Evolutionary conservation across 1,140 invertebrate genomes (phyloP), one percentile per base, ranked within the genome.

Genomic region (Physella acuta): DNA sequence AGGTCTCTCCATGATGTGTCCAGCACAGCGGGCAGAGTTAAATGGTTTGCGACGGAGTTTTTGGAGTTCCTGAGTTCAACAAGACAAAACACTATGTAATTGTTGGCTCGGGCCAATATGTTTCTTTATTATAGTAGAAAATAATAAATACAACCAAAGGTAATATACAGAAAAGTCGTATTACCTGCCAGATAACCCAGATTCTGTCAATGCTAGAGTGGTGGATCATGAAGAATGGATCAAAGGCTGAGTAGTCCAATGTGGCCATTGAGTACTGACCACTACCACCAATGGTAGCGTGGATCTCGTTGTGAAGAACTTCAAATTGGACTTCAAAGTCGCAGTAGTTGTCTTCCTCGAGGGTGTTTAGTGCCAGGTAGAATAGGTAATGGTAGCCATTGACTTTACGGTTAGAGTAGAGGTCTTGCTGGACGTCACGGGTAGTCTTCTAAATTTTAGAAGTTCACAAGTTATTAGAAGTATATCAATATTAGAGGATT

Each of bases 241-340:
- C 74, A 59, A 71, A 76, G 44, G 74, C 72, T 0, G 74, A 71
- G 59, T 64, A 76, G n/a, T 76, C 68, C 64, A 76, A 69, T 17
- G 72, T 71, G 34, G 70, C 63, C 66, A 76, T 61, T n/a, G 72
- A 70, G 60, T 70, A 71, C 0, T 26, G 53, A 2, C 61, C 28
- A 4, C 24, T 31, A 2, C 74, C 74, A 8, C 74, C 74, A 11
- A 76, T 51, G 26, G 69, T 63, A 49, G 39, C 55, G 70, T 76
- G 74, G 30, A 76, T 65, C 8, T 62, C 59, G 70, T 76, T 73
- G 70, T 76, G 74, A 14, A 76, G 52, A 59, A 76, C 63, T 60
- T 76, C 74, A 34, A 70, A 71, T 59, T 73, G 72, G 14, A 76
- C 61, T 36, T 71, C 71, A 59, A 75, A 75, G 31, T 73, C 69